Evolutionary conservation across 2,113 vertebrate genomes (phyloP).

Genomic region (Isurus oxyrinchus): DNA sequence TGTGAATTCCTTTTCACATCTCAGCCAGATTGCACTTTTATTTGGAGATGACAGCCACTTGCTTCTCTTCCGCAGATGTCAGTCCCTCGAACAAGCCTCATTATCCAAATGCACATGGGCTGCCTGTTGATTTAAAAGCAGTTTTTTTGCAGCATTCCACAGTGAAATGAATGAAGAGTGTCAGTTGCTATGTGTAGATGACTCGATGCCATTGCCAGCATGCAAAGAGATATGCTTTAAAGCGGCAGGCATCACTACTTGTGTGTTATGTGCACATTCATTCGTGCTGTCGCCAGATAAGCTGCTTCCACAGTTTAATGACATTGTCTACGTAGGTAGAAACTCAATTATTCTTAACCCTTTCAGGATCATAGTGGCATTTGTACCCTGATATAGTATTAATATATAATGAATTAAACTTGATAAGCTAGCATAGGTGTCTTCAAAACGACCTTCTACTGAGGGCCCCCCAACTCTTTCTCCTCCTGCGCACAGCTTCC

Average conservation of each 20-base stretch:
- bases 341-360: conserved; percentile 1
- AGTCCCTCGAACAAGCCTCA: conserved; percentile 29
- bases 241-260: neutral
- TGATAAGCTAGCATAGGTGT: neutral
- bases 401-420: neutral
- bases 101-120: conserved; percentile 19
- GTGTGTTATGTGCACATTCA: neutral
- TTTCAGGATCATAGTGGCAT: neutral
- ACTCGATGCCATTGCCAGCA: neutral
- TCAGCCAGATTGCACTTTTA: neutral
- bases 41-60: conserved; percentile 22
- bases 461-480: no score
- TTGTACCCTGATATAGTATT: neutral
- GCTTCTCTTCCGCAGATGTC: conserved; percentile 28
- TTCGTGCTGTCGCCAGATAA: neutral
- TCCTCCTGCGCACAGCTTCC: no score
- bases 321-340: neutral
- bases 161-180: neutral
- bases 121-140: conserved; percentile 25
- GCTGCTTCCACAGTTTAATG: conserved; percentile 6
- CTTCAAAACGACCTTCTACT: no score
- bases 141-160: neutral
- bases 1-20: neutral
- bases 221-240: neutral
- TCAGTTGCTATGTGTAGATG: neutral